phyloP scores from a whole-genome alignment of 2,113 vertebrate genomes.

The Mugil cephalus region DNA sequence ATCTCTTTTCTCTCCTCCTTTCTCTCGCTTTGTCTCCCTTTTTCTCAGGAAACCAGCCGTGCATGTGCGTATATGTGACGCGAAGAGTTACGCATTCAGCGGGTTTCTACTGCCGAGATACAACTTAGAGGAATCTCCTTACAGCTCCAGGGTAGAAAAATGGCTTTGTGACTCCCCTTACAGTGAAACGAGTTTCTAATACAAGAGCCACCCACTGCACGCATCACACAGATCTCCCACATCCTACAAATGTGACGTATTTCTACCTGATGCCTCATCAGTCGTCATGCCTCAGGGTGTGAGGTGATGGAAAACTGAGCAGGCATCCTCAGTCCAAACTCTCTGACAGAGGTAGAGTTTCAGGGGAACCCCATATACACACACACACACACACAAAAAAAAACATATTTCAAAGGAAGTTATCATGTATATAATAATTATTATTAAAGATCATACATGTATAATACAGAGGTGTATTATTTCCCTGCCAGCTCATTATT shows the following conservation, averaged over 20 bases:
- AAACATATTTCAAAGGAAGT: no score
- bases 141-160: slow-evolving; percentile 39
- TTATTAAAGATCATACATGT: no score
- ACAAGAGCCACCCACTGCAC: slow-evolving; percentile 21
- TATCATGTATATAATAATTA: no score
- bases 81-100: slow-evolving; percentile 26
- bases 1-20: background rate
- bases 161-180: slow-evolving; percentile 48
- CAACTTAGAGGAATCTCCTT: slow-evolving; percentile 46
- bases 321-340: slow-evolving; percentile 39
- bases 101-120: slow-evolving; percentile 21
- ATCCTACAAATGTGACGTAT: slow-evolving; percentile 46
- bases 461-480: no score
- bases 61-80: slow-evolving; percentile 13
- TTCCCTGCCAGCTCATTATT: no score
- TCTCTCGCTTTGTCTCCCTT: background rate
- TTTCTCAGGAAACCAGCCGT: slow-evolving; percentile 33
- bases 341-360: slow-evolving; percentile 21
- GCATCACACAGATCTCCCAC: slow-evolving; percentile 26
- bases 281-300: slow-evolving; percentile 8
- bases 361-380: background rate
- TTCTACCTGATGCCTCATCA: slow-evolving; percentile 53
- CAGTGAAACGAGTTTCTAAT: slow-evolving; percentile 51
- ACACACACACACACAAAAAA: no score
- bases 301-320: slow-evolving; percentile 31